A percentile compares a stretch with the other conserved stretches of the same genome.
Conservation (phyloP, 2,797 vertebrate species). For the Perodicticus potto region DNA sequence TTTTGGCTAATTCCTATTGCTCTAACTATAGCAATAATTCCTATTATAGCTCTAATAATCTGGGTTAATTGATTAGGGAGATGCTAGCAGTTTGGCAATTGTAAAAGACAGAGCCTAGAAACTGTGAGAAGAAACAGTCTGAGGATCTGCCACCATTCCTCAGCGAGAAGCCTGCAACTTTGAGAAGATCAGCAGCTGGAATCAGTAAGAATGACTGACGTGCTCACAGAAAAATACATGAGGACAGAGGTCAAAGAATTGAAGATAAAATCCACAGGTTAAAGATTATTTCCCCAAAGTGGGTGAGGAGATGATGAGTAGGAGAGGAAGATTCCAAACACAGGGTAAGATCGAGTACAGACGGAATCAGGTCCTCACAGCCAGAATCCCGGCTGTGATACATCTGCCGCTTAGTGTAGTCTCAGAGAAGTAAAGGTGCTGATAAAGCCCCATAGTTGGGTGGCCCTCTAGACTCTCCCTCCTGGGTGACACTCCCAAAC, state of each 20-base stretch:
- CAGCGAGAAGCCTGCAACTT: neutral
- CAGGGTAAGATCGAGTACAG: neutral
- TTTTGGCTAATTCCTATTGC: slow-evolving; percentile 16
- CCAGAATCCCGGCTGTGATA: neutral
- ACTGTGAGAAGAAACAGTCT: neutral
- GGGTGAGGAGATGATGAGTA: neutral
- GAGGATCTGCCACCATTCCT: neutral
- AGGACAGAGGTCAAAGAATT: neutral
- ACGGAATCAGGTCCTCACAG: neutral
- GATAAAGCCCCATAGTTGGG: neutral
- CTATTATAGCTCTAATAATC: neutral
- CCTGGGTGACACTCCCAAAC: neutral
- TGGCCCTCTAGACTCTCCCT: neutral
- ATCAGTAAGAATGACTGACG: neutral
- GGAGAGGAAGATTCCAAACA: neutral
- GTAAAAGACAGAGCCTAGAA: neutral
- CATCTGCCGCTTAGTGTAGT: neutral
- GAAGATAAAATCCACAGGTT: neutral
- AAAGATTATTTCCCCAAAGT: neutral
- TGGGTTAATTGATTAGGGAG: neutral
- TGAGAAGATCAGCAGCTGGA: neutral
- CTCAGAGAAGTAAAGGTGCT: neutral
- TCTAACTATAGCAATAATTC: neutral
- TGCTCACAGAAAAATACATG: neutral
- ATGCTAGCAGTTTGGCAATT: neutral